Conservation (phyloP, 2,888 invertebrate genomes). For the Synergus japonicus region DNA sequence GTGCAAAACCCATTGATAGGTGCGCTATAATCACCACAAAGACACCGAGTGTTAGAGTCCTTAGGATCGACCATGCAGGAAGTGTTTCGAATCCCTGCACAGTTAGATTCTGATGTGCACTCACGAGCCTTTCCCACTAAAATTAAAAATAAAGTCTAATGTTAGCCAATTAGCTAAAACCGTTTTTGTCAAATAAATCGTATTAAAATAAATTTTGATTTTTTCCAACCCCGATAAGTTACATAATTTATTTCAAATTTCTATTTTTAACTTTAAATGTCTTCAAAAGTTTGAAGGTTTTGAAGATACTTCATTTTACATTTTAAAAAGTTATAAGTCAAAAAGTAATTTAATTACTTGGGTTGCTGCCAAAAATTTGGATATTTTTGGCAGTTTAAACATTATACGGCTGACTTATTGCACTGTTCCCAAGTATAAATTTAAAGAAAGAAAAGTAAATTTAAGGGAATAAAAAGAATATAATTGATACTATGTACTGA, state of each 20-base stretch:
- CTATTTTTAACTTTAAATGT: not conserved
- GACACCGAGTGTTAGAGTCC: slow-evolving; percentile 82
- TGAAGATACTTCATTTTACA: not conserved
- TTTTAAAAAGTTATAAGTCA: not conserved
- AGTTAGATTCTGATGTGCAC: slow-evolving; percentile 82
- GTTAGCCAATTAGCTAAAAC: not conserved
- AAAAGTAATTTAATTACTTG: too few relatives aligned
- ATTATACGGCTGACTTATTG: too few relatives aligned
- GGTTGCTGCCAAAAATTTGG: too few relatives aligned
- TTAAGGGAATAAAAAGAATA: not conserved
- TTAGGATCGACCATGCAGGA: slow-evolving; percentile 84
- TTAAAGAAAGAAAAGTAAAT: not conserved
- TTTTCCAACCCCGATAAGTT: not conserved
- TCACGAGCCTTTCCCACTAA: slow-evolving; percentile 80
- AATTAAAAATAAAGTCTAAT: slow-evolving; percentile 49
- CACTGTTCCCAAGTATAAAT: not conserved
- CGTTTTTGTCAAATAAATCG: not conserved
- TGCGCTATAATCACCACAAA: slow-evolving; percentile 84
- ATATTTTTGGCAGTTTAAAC: not conserved
- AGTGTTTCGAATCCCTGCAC: slow-evolving; percentile 82
- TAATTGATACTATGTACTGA: not conserved
- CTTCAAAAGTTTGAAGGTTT: not conserved
- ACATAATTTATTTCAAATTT: not conserved
- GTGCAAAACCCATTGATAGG: slow-evolving; percentile 84
- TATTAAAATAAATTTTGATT: not conserved